Evolutionary conservation across 2,888 invertebrate species (phyloP).

Genomic region (Andrena camellia): DNA sequence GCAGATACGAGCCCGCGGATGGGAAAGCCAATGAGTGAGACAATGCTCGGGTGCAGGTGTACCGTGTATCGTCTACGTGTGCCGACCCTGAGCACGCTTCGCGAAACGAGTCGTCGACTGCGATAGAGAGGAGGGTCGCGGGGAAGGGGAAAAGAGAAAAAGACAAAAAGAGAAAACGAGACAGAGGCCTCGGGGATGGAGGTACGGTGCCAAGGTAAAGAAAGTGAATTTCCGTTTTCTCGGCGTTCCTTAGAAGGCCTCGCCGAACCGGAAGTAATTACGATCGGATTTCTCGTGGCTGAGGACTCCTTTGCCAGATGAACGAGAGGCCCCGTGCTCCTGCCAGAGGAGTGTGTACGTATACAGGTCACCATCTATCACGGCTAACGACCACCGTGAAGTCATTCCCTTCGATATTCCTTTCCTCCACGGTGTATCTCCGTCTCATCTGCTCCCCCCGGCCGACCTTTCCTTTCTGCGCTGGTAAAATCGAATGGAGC

Average conservation of each 20-base stretch:
- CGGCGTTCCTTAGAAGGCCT: constrained; percentile 66
- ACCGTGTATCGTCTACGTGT: constrained; percentile 9
- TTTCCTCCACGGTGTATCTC: constrained; percentile 19
- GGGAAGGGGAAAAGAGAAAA: constrained; percentile 6
- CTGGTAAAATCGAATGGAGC: constrained; percentile 29
- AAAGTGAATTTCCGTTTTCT: constrained; percentile 77
- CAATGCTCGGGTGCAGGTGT: constrained; percentile 32
- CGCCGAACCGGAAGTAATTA: constrained; percentile 75
- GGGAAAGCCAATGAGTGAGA: not conserved
- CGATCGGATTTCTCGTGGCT: constrained; percentile 73
- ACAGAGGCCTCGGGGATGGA: constrained; percentile 12
- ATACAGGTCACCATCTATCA: constrained; percentile 64
- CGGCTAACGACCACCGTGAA: constrained; percentile 60
- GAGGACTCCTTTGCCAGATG: constrained; percentile 49
- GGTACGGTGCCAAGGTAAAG: constrained; percentile 66
- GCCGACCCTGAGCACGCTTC: constrained; percentile 42
- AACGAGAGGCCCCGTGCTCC: constrained; percentile 45
- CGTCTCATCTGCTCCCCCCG: constrained; percentile 25
- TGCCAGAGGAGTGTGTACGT: not conserved
- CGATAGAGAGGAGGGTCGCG: constrained; percentile 10
- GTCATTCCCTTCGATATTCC: constrained; percentile 49
- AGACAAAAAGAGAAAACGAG: not conserved
- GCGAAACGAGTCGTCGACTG: constrained; percentile 44
- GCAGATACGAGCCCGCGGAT: not conserved
- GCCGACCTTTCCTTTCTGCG: constrained; percentile 48